Percentiles rank a stretch among this genome's conserved stretches.
phyloP scores from a whole-genome alignment of 2,888 invertebrate species.

The Parascotia fuliginaria region DNA sequence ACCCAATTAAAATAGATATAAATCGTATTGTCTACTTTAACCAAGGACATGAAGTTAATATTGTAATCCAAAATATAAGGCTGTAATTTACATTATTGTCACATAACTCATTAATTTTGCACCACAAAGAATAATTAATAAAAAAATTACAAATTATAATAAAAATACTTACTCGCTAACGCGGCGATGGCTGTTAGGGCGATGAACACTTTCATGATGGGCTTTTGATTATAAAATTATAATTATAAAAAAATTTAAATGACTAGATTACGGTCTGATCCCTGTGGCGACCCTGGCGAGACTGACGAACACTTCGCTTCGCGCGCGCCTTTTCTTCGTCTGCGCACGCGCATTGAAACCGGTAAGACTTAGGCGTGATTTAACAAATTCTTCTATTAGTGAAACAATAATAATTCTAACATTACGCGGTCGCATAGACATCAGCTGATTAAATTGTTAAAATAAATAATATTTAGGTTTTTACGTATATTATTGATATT shows the following conservation, averaged over 20 bases:
- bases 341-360: slow-evolving; percentile 72
- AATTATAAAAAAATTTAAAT: slow-evolving; percentile 59
- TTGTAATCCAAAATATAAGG: too few relatives aligned
- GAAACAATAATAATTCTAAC: slow-evolving; percentile 67
- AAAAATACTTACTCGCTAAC: slow-evolving; percentile 76
- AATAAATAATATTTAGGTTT: slow-evolving; percentile 17
- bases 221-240: slow-evolving; percentile 65
- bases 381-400: slow-evolving; percentile 70
- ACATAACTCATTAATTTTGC: slow-evolving; percentile 5
- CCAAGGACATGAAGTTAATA: too few relatives aligned
- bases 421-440: slow-evolving; percentile 54
- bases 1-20: slow-evolving; percentile 17
- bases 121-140: slow-evolving; percentile 13
- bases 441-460: slow-evolving; percentile 50
- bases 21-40: slow-evolving; percentile 2
- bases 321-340: slow-evolving; percentile 83
- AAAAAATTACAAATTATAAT: slow-evolving; percentile 14
- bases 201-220: slow-evolving; percentile 84
- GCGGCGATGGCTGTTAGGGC: slow-evolving; percentile 76
- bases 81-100: slow-evolving; percentile 1
- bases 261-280: slow-evolving; percentile 82
- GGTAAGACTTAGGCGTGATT: slow-evolving; percentile 77
- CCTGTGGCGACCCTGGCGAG: slow-evolving; percentile 75
- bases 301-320: slow-evolving; percentile 70
- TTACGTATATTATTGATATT: slow-evolving; percentile 6